These are phyloP conservation scores for Lepidonotus clava DNA, from an alignment of 2,888 invertebrate genomes.

Conservation along the genomic window DNA sequence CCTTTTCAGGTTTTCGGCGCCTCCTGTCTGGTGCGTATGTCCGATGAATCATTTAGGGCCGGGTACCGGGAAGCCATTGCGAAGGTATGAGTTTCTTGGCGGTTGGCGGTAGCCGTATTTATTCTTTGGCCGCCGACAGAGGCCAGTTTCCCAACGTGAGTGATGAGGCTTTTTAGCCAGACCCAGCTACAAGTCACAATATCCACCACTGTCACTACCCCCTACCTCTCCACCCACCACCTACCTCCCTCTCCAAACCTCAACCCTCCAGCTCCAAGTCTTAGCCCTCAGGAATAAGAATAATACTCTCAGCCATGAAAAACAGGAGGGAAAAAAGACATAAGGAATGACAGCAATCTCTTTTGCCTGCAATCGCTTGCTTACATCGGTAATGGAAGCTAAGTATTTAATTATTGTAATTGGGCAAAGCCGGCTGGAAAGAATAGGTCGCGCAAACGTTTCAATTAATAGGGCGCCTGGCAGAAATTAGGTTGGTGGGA, in stretches of 20 bases:
- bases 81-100: background rate
- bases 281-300: too few species aligned
- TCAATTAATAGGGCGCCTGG: background rate
- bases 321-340: too few species aligned
- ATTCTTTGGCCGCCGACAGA: background rate
- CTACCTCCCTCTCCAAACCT: too few species aligned
- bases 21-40: background rate
- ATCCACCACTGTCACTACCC: slow-evolving; percentile 7
- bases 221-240: too few species aligned
- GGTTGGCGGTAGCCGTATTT: background rate
- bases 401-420: slow-evolving; percentile 22
- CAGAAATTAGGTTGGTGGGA: slow-evolving; percentile 21
- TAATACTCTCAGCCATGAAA: too few species aligned
- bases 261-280: too few species aligned
- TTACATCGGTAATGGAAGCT: background rate
- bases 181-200: background rate
- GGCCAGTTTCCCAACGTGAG: background rate
- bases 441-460: slow-evolving; percentile 23
- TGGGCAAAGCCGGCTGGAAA: background rate
- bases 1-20: background rate
- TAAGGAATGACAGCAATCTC: too few species aligned
- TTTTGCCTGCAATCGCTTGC: too few species aligned
- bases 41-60: background rate
- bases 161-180: slow-evolving; percentile 13
- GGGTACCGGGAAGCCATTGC: background rate